Evolutionary conservation across 1,140 invertebrate species (phyloP).

Genomic region (Ganaspis sp.): DNA sequence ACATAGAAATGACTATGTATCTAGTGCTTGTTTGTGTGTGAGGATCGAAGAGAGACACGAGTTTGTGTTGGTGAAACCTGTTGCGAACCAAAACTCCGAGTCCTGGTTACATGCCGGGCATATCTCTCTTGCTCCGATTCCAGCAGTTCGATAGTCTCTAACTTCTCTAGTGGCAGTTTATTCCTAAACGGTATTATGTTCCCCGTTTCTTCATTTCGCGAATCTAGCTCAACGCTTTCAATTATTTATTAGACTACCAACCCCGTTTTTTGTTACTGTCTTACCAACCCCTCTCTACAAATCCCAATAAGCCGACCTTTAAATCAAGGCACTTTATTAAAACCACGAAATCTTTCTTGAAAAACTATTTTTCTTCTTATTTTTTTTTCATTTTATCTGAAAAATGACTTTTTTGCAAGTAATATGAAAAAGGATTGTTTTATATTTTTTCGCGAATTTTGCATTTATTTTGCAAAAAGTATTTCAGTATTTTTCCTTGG

Average conservation of each 20-base stretch:
- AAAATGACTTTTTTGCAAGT: too few species aligned
- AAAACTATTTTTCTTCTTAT: too few species aligned
- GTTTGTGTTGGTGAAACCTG: slow-evolving; percentile 64
- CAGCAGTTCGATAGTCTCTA: slow-evolving; percentile 57
- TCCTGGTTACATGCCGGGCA: slow-evolving; percentile 67
- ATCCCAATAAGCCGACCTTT: too few species aligned
- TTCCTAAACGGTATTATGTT: background rate
- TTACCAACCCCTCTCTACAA: background rate
- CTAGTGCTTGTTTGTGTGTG: slow-evolving; percentile 27
- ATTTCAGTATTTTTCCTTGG: too few species aligned
- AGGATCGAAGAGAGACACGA: slow-evolving; percentile 45
- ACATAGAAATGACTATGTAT: slow-evolving; percentile 35
- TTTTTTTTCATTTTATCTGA: too few species aligned
- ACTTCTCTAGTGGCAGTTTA: background rate
- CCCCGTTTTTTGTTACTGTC: background rate
- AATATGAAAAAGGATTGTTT: too few species aligned
- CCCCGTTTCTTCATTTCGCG: background rate
- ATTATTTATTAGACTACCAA: slow-evolving; percentile 14
- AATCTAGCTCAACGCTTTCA: background rate
- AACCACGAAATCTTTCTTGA: too few species aligned
- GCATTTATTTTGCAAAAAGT: too few species aligned
- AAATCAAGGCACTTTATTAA: too few species aligned
- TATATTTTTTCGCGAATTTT: too few species aligned
- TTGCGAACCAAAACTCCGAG: slow-evolving; percentile 71
- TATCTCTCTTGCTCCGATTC: slow-evolving; percentile 65